A percentile compares a stretch with the other conserved stretches of the same genome.
phyloP scores from a whole-genome alignment of 2,113 vertebrate genomes.

The Aix galericulata region DNA sequence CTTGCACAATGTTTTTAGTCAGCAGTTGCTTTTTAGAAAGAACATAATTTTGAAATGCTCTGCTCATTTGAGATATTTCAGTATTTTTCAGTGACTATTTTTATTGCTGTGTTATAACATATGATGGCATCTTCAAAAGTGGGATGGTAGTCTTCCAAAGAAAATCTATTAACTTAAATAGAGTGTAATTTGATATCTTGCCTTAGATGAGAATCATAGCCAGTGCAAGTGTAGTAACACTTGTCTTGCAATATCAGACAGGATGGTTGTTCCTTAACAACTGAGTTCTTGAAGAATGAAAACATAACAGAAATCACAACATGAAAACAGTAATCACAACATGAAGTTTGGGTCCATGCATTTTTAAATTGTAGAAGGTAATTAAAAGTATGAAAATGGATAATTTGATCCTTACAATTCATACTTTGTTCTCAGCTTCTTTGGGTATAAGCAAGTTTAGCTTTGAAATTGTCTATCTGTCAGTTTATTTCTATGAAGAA shows the following conservation, averaged over 20 bases:
- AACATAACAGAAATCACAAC: neutral
- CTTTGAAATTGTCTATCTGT: neutral
- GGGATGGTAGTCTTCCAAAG: neutral
- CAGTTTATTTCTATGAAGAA: neutral
- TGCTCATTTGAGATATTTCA: neutral
- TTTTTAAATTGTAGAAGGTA: neutral
- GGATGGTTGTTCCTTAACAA: neutral
- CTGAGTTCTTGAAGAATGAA: neutral
- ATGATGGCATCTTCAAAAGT: neutral
- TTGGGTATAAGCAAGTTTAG: neutral
- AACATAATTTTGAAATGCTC: neutral
- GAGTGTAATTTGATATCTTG: neutral
- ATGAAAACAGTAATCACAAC: neutral
- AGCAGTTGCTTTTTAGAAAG: neutral
- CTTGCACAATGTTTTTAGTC: neutral
- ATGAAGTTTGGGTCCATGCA: neutral
- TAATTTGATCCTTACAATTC: neutral
- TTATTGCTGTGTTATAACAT: neutral
- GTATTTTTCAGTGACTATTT: neutral
- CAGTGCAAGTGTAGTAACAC: rapidly evolving
- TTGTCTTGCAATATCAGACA: neutral
- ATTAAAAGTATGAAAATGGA: neutral
- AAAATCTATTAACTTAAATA: neutral
- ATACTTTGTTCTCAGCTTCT: neutral
- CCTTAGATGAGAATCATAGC: neutral